Percentiles rank a stretch among this genome's conserved stretches.
Evolutionary conservation across 2,113 vertebrate species (phyloP).

Genomic region (Zootoca vivipara): DNA sequence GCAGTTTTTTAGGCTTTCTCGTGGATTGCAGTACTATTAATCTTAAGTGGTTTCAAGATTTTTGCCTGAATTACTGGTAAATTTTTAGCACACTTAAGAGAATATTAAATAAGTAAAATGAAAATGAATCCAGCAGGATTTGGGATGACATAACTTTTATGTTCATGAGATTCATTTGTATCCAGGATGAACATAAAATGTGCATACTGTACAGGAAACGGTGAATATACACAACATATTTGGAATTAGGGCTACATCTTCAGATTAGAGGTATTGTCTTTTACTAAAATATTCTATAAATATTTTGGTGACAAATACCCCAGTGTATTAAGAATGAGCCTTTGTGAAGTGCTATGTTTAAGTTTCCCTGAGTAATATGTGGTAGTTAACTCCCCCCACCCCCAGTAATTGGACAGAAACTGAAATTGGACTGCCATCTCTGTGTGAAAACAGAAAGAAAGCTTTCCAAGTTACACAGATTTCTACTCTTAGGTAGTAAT

Average conservation of each 20-base stretch:
- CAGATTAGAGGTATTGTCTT: background rate
- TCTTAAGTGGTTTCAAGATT: background rate
- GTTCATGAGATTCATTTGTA: background rate
- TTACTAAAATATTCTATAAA: background rate
- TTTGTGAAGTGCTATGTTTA: background rate
- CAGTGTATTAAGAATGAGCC: background rate
- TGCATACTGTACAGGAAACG: background rate
- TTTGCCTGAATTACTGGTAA: conserved; percentile 7
- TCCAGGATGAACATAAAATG: conserved; percentile 42
- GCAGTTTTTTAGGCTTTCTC: background rate
- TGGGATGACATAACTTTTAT: background rate
- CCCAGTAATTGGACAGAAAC: background rate
- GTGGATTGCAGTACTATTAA: background rate
- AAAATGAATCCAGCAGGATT: background rate
- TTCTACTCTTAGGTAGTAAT: background rate
- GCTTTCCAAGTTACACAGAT: background rate
- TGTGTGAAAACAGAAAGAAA: background rate
- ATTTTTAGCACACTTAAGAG: conserved; percentile 2
- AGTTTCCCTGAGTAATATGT: background rate
- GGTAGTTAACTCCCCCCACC: background rate
- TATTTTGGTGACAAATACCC: background rate
- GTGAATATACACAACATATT: background rate
- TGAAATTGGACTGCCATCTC: background rate
- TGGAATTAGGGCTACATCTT: fast-evolving
- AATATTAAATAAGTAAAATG: background rate